Base-by-base conservation (phyloP, 2,888 invertebrate species). In the Onchidella celtica region DNA sequence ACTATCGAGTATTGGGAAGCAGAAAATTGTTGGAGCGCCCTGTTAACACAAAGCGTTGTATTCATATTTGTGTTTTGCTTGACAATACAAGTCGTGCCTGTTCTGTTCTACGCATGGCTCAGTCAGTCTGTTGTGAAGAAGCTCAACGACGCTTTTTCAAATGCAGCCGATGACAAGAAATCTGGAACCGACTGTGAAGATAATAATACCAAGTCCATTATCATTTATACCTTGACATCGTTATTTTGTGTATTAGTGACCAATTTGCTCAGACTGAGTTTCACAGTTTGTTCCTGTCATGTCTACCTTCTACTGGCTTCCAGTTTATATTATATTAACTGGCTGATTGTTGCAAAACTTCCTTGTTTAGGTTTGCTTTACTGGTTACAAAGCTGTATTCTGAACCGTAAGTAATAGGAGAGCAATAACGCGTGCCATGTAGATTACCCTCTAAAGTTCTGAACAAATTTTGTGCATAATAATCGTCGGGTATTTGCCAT, bases 231-330 rank as follows among this genome's bases (percentile, higher is more conserved):
- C 47, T 11, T 55, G 14, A 55, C 63, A n/a, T n/a, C 34, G 17
- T 4, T 78, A 1, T 38, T 69, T 14, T 69, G 78, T 59, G 36
- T 78, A 11, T 32, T 27, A 17, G 24, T 78, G 78, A 34, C 38
- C 11, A 57, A 69, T 24, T 11, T 78, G 29, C 21, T 78, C 36
- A 14, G 78, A 29, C 32, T 68, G 2, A 38, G 69, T 40, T 69
- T 55, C 27, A 59, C 69, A 24, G 14, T 59, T 14, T 78, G 78
- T 32, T 78, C 78, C n/a, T 78, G 78, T 21, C 78, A 78, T 29
- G 24, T 9, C 27, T 78, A 66, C 24, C 9, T 78, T 27, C 34
- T 40, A 0, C 27, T 78, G 4, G 59, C 69, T 4, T 47, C 57
- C 21, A 47, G 78, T 59, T 29, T 78, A 3, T 59, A 36, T 59